Evolutionary conservation across 2,797 vertebrate genomes (phyloP), one percentile per base, ranked within the genome.

Genomic region (Sebastes taczanowskii): DNA sequence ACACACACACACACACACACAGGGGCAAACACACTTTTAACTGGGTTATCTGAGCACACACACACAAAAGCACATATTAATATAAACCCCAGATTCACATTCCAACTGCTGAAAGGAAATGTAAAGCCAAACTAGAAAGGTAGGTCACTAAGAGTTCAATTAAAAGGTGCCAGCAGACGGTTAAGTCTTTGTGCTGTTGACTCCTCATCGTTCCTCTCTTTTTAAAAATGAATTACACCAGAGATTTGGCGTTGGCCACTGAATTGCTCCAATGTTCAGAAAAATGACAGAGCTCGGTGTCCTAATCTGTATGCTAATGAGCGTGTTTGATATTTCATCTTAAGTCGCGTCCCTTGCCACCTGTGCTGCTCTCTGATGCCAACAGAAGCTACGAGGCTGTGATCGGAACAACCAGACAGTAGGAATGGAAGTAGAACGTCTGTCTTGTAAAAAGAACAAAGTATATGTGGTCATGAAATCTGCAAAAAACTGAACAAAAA

Each of bases 261-360:
- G 80, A 83, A 80, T 72, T 78, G 72, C 72, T 72, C 75, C 32
- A 4, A 71, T 74, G 80, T 88, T 88, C 78, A 82, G 85, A 92
- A 92, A 78, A 82, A 78, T 78, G 60, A 68, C 65, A 7, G 73
- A 67, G 79, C 69, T 84, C 62, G 11, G 62, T 59, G 62, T 85
- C 79, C 74, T 89, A 67, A 83, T 87, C 77, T 80, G 72, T 84
- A 90, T 88, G 82, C 77, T 88, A 88, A 89, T 90, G 69, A 87
- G 61, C 3, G 1, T 53, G 46, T 83, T 86, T 88, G 78, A 89
- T 86, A 82, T 88, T 87, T 82, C 59, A 80, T 85, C 83, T 83
- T 70, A 68, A 83, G 27, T 74, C 67, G 61, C 22, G 27, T n/a
- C 75, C 70, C 64, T 80, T 14, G 58, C 70, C 63, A 67, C 35